A percentile compares a stretch with the other conserved stretches of the same genome.
These are phyloP conservation scores for Otocyon megalotis DNA, from an alignment of 2,113 vertebrate species.

Conservation along the genomic window DNA sequence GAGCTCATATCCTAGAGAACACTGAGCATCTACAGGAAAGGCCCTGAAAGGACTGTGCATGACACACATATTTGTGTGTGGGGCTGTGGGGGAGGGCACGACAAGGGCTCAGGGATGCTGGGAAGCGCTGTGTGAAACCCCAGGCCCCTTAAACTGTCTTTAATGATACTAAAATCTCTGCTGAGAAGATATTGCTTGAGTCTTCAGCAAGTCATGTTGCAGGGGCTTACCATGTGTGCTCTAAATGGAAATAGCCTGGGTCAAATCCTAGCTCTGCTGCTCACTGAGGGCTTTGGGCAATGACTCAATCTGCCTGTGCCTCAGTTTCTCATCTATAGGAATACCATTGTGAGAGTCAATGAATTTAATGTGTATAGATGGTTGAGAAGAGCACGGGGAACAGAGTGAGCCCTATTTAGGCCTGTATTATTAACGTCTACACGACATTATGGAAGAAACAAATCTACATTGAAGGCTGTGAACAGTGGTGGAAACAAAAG, in stretches of 20 bases:
- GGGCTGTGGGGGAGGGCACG: no score
- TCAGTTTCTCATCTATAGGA: background rate
- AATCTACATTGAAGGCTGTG: background rate
- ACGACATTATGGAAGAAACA: background rate
- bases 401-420: background rate
- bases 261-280: background rate
- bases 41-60: rapidly evolving
- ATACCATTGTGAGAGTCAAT: background rate
- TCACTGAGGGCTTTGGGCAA: background rate
- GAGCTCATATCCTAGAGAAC: no score
- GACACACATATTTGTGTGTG: background rate
- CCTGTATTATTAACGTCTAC: background rate
- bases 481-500: background rate
- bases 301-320: background rate
- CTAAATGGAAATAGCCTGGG: background rate
- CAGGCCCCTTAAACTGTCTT: background rate
- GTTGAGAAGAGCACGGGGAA: background rate
- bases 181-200: background rate
- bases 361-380: background rate
- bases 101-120: no score
- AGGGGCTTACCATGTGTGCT: background rate
- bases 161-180: background rate
- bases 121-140: background rate
- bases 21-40: background rate
- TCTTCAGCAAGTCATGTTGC: background rate